phyloP scores from a whole-genome alignment of 2,888 invertebrate species.

The Conops quadrifasciatus region DNA sequence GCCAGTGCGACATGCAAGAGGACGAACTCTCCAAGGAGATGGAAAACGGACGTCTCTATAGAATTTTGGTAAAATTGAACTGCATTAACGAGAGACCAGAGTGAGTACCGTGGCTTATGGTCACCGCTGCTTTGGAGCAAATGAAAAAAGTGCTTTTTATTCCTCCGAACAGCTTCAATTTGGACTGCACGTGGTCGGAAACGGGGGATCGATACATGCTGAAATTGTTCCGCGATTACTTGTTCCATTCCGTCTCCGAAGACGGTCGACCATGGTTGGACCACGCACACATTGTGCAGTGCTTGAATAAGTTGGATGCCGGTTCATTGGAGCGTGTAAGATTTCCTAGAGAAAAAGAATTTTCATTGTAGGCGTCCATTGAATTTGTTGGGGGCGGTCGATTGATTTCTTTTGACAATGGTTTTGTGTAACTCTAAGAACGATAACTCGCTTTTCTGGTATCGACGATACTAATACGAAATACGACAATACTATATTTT shows the following conservation, averaged over 20 bases:
- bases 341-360: conserved; percentile 5
- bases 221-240: conserved; percentile 95
- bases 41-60: conserved; percentile 92
- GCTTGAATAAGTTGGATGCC: conserved; percentile 90
- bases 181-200: conserved; percentile 96
- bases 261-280: conserved; percentile 97
- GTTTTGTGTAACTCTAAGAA: too few relatives aligned
- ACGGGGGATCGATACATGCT: conserved; percentile 98
- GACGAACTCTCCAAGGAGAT: conserved; percentile 91
- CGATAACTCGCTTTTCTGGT: too few relatives aligned
- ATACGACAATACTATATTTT: too few relatives aligned
- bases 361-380: neutral
- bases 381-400: too few relatives aligned
- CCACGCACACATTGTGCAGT: conserved; percentile 92
- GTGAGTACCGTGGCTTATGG: conserved; percentile 68
- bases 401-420: too few relatives aligned
- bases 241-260: conserved; percentile 94
- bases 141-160: neutral
- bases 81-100: conserved; percentile 96
- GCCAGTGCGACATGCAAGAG: conserved; percentile 88
- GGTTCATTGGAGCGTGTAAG: conserved; percentile 81
- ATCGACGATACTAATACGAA: too few relatives aligned
- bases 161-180: conserved; percentile 74
- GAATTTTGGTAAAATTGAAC: conserved; percentile 89
- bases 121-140: neutral